A percentile compares a stretch with the other conserved stretches of the same genome.
phyloP scores from a whole-genome alignment of 2,888 invertebrate species.

The Ferrisia virgata region DNA sequence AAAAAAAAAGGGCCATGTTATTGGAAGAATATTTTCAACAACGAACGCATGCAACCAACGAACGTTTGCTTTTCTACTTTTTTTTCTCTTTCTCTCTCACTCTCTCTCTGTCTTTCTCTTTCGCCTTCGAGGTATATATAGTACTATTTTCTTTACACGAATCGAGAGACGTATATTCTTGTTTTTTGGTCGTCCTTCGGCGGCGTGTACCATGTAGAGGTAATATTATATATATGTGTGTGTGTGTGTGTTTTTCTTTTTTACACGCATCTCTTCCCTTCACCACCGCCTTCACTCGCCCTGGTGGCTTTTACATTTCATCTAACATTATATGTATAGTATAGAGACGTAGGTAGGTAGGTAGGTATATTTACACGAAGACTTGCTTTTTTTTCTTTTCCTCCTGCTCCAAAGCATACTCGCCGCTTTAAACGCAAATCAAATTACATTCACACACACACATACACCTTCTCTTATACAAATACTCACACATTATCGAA shows the following conservation, averaged over 20 bases:
- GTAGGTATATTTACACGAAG: neutral
- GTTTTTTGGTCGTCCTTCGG: too few relatives aligned
- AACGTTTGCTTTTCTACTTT: neutral
- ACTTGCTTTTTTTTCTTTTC: neutral
- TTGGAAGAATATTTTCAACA: neutral
- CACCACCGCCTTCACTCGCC: neutral
- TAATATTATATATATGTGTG: too few relatives aligned
- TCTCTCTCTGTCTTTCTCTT: too few relatives aligned
- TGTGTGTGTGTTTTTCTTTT: neutral
- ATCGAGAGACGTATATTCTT: too few relatives aligned
- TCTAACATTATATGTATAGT: too few relatives aligned
- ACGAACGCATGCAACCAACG: too few relatives aligned
- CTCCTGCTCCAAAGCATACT: too few relatives aligned
- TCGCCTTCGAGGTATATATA: neutral
- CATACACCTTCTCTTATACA: too few relatives aligned
- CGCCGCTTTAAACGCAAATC: neutral
- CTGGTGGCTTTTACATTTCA: neutral
- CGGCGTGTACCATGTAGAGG: too few relatives aligned
- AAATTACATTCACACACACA: too few relatives aligned
- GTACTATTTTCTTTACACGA: neutral
- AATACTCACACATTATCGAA: neutral
- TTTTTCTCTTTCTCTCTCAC: too few relatives aligned
- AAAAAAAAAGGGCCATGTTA: neutral
- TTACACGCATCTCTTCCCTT: neutral
- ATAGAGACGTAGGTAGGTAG: too few relatives aligned